phyloP scores from a whole-genome alignment of 2,797 vertebrate genomes.

The Sebastes cheni region DNA sequence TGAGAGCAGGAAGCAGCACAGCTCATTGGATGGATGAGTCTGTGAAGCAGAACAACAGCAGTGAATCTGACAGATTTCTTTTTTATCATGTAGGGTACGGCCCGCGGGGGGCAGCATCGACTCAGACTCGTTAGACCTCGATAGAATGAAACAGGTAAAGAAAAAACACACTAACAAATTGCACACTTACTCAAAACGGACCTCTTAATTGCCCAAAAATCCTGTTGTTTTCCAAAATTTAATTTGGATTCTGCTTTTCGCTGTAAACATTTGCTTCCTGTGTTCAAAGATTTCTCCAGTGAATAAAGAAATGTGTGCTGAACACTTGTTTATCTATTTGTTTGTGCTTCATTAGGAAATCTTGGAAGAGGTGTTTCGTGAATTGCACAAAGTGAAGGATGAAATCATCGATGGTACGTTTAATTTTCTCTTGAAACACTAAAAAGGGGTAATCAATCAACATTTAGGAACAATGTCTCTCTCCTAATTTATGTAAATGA shows the following conservation, averaged over 20 bases:
- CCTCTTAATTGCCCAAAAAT: not conserved
- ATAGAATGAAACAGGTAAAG: constrained; percentile 97
- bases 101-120: constrained; percentile 89
- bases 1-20: constrained; percentile 66
- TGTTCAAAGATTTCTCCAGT: not conserved
- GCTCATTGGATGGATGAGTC: not conserved
- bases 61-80: not conserved
- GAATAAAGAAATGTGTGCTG: not conserved
- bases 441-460: not conserved
- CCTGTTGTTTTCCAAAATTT: not conserved
- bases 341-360: constrained; percentile 87
- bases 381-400: constrained; percentile 99
- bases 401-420: constrained; percentile 97
- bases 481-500: not conserved
- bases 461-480: not conserved
- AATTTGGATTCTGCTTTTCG: fast-evolving
- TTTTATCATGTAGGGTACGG: constrained; percentile 86
- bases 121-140: constrained; percentile 93
- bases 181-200: not conserved
- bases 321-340: not conserved
- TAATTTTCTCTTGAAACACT: not conserved
- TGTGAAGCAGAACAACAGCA: not conserved
- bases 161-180: not conserved
- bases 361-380: constrained; percentile 97
- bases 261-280: not conserved